Evolutionary conservation across 2,797 vertebrate species (phyloP), one percentile per base, ranked within the genome.

Genomic region (Anniella stebbinsi): DNA sequence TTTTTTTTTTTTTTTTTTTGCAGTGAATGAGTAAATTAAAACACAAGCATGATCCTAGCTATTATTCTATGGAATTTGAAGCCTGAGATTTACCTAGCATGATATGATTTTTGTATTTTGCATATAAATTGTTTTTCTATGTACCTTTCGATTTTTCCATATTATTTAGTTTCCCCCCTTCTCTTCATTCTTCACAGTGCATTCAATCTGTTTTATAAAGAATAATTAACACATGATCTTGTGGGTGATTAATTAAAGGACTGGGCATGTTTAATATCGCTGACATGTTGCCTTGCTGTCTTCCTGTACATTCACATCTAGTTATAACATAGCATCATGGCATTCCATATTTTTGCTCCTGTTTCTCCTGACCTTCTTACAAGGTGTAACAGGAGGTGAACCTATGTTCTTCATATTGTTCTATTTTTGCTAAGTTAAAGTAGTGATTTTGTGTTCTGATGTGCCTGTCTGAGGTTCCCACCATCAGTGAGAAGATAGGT

Each of bases 181-280:
- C 18, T 81, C 23, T 82, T 91, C 67, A 54, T 90, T 86, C 13
- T 11, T 17, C 1, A n/a, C 2, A 33, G 0, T 69, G 7, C 83
- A 92, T 89, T 86, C 76, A 60, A 25, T 78, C 70, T 89, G 3
- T 87, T 90, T 2, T 73, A 4, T 7, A 76, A 90, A 91, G 90
- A 81, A 2, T 77, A 92, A 78, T 33, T 90, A 89, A 81, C 86
- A 81, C 17, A 33, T 81, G 78, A 25, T 78, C 88, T 87, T 54
- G 1, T 54, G 87, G 93, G 88, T 92, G 89, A 93, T 94, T 66
- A 90, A 84, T 76, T 41, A 70, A 1, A 15, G 72, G 80, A 90
- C 69, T 91, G 92, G 28, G 36, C 1, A 92, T 94, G 30, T 89
- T 0, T 36, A 86, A 89, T 21, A 1, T 28, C 84, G 80, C 60